phyloP scores from a whole-genome alignment of 1,140 invertebrate species.

The Tetragonula clypearis region DNA sequence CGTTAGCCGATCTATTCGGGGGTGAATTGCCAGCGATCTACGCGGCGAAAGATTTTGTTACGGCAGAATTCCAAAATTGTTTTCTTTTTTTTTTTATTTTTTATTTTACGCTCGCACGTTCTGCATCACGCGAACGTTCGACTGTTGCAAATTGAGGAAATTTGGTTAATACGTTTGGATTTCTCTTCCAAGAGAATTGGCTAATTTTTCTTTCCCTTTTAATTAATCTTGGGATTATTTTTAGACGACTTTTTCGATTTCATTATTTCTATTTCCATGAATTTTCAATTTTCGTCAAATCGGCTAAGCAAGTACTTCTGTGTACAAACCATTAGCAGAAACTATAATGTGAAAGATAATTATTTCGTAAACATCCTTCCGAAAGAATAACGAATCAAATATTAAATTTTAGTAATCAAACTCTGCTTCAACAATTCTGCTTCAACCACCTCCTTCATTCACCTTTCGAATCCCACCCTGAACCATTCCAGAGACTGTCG shows the following conservation, averaged over 20 bases:
- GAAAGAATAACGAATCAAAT: neutral
- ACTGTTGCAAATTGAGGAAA: too few species aligned
- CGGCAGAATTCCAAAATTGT: neutral
- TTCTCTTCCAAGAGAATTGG: too few species aligned
- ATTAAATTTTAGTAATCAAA: too few species aligned
- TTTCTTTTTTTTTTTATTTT: neutral
- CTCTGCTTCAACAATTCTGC: neutral
- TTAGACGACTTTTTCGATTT: too few species aligned
- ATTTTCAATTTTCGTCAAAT: too few species aligned
- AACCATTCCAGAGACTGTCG: neutral
- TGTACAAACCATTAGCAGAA: neutral
- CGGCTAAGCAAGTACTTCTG: neutral
- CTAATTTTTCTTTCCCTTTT: too few species aligned
- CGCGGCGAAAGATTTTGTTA: neutral
- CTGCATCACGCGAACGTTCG: neutral
- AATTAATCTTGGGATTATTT: too few species aligned
- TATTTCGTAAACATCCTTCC: neutral
- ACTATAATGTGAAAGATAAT: neutral
- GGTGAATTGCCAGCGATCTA: conserved; percentile 28
- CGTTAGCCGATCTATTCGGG: conserved; percentile 45
- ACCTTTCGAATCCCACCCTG: neutral
- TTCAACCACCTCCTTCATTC: neutral
- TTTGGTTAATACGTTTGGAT: too few species aligned
- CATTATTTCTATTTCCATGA: too few species aligned
- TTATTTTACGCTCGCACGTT: too few species aligned